Evolutionary conservation across 1,140 invertebrate species (phyloP), one percentile per base, ranked within the genome.

Genomic region (Colletes latitarsis): DNA sequence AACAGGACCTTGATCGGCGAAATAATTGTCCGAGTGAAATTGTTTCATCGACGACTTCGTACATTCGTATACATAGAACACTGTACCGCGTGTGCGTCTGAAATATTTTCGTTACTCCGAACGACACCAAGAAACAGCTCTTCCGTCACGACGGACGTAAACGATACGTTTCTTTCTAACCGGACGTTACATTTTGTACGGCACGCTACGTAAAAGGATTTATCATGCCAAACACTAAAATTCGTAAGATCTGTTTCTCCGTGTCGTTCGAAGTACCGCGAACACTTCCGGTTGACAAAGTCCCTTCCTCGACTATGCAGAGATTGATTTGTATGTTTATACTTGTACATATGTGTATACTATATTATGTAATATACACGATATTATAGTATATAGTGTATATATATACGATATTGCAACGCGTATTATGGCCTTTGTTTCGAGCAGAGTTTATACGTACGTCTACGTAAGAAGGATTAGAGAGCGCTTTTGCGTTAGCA

Each of bases 301-400:
- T 43, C 19, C 1, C 21, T 63, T 21, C 41, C 19, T 63, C 17
- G 19, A 55, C 49, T 73, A 79, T 52, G 52, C 77, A 53, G 77
- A 66, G 70, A 52, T 79, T 79, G 39, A 73, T 79, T 79, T 79
- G 60, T 79, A 79, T 79, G 70, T 79, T 79, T 79, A 79, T 79
- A 79, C 77, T 70, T 79, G 77, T 79, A 79, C 60, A 79, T 79
- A 79, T 79, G 70, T 73, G 77, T 79, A 79, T 79, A 79, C 77
- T 79, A 79, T 79, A 79, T 79, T 63, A 49, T 73, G 77, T 79
- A 79, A 79, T 79, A 73, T 79, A 79, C 77, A 73, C 69, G 60
- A 79, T 73, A 79, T 79, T 79, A 79, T 79, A 79, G 69, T 64
- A 64, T 79, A 79, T 79, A 79, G 69, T 64, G 60, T 79, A 73